Conservation (phyloP, 2,888 invertebrate species). For the Tetropium fuscum region DNA sequence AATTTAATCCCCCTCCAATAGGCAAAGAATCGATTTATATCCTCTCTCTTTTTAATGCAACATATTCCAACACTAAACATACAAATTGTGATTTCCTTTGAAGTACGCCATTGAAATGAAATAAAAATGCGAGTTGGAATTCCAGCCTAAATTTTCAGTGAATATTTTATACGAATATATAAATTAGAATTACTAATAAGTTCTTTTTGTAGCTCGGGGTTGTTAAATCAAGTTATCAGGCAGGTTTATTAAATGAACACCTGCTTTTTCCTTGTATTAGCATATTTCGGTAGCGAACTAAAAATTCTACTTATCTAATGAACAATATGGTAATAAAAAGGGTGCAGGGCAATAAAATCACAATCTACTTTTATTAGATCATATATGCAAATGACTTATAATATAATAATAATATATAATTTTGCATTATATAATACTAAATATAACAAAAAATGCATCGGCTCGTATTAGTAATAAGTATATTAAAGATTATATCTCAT, state of each 20-base stretch:
- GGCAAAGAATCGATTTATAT: conserved; percentile 16
- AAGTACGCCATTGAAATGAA: conserved; percentile 19
- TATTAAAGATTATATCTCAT: too few relatives aligned
- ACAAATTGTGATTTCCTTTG: conserved; percentile 26
- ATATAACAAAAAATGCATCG: too few relatives aligned
- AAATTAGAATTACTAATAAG: conserved; percentile 30
- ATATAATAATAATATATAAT: too few relatives aligned
- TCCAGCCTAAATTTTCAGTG: conserved; percentile 19
- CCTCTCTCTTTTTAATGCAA: conserved; percentile 10
- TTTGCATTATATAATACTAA: too few relatives aligned
- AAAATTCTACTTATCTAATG: conserved; percentile 21
- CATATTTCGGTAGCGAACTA: conserved; percentile 24
- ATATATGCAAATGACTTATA: conserved; percentile 12
- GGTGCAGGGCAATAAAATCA: not conserved
- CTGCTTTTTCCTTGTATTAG: conserved; percentile 19
- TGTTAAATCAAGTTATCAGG: conserved; percentile 22
- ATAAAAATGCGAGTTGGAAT: conserved; percentile 24
- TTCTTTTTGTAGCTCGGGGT: conserved; percentile 19
- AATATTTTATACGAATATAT: conserved; percentile 26
- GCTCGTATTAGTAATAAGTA: too few relatives aligned
- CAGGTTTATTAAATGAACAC: conserved; percentile 28
- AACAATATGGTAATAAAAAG: conserved; percentile 8
- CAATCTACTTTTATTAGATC: conserved; percentile 9
- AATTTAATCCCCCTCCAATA: conserved; percentile 15
- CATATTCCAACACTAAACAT: conserved; percentile 21